Base-by-base conservation (phyloP, 1,140 invertebrate species). In the Drosophila azteca region DNA sequence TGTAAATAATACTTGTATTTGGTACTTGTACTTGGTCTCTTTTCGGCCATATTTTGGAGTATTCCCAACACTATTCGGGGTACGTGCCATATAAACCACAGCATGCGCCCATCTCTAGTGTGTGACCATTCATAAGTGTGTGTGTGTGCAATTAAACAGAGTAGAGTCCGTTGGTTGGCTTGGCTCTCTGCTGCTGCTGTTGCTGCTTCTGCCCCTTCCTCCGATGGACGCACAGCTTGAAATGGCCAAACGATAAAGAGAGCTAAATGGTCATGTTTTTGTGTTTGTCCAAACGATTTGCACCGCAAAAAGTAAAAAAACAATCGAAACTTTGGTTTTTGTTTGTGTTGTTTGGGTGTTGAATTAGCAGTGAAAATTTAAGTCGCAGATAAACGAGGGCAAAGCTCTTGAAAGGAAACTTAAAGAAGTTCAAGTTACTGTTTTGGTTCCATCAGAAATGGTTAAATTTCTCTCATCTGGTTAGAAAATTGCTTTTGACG, bases 401-500 rank as follows among this genome's bases (percentile, higher is more conserved):
- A 59, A 43, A 55, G 24, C 24, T 45, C 51, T 58, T 49, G 11
- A 58, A 52, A 15, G 31, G 43, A 53, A 54, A 45, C 41, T 41
- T 26, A 68, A 57, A 69, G 64, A 48, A 22, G 29, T 39, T 11
- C 11, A 39, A 13, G 35, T 39, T 13, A 39, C 35, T 39, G 35
- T n/a, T n/a, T 24, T 13, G 55, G 45, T 24, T 17, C 39, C 24
- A 50, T 45, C 43, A 44, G 39, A 13, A 50, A 26, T 15, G 46
- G 70, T 72, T 73, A 53, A 73, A 24, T 69, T 66, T 59, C 51
- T 50, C 39, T 20, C 9, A 9, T 7, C 15, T 11, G 43, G 17
- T n/a, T 53, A 65, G 39, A 43, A 88, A 75, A 81, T 79, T 70
- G 52, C 60, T 78, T 24, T 73, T 62, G 65, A 79, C 82, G 79